Evolutionary conservation across 2,888 invertebrate genomes (phyloP).

Genomic region (Scaptomyza tumidula): DNA sequence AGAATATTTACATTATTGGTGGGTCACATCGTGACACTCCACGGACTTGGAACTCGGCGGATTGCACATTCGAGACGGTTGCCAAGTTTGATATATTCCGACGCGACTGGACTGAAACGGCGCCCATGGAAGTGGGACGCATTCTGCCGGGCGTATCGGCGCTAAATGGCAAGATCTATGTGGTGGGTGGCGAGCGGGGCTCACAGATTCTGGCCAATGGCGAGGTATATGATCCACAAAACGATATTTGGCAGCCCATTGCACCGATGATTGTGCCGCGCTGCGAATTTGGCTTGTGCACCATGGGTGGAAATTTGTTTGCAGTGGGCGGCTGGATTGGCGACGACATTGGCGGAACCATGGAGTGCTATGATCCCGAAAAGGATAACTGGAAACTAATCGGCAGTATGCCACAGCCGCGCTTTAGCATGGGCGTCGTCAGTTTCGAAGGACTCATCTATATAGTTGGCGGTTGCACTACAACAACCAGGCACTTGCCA

Average conservation of each 20-base stretch:
- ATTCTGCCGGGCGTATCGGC: slow-evolving; percentile 95
- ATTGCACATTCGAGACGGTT: slow-evolving; percentile 93
- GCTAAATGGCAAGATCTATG: slow-evolving; percentile 93
- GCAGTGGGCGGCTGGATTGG: slow-evolving; percentile 98
- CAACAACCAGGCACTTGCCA: slow-evolving; percentile 90
- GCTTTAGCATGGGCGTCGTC: slow-evolving; percentile 96
- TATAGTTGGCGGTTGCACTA: slow-evolving; percentile 95
- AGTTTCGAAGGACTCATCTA: slow-evolving; percentile 89
- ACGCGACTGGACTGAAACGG: slow-evolving; percentile 91
- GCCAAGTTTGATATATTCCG: slow-evolving; percentile 90
- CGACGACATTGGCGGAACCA: slow-evolving; percentile 94
- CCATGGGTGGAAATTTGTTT: slow-evolving; percentile 92
- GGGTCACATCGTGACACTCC: slow-evolving; percentile 93
- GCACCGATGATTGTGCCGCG: slow-evolving; percentile 92
- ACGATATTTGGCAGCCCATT: slow-evolving; percentile 87
- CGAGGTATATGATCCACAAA: slow-evolving; percentile 91
- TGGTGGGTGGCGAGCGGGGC: slow-evolving; percentile 96
- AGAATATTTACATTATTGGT: slow-evolving; percentile 94
- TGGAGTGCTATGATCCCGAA: slow-evolving; percentile 94
- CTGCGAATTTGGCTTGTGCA: slow-evolving; percentile 95
- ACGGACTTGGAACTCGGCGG: slow-evolving; percentile 90
- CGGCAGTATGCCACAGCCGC: slow-evolving; percentile 92
- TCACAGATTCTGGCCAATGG: slow-evolving; percentile 95
- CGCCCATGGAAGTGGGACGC: slow-evolving; percentile 92
- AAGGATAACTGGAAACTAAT: slow-evolving; percentile 91